Percentiles rank a stretch among this genome's conserved stretches.
Evolutionary conservation across 2,797 vertebrate genomes (phyloP).

Genomic region (Dendrocincla fuliginosa): DNA sequence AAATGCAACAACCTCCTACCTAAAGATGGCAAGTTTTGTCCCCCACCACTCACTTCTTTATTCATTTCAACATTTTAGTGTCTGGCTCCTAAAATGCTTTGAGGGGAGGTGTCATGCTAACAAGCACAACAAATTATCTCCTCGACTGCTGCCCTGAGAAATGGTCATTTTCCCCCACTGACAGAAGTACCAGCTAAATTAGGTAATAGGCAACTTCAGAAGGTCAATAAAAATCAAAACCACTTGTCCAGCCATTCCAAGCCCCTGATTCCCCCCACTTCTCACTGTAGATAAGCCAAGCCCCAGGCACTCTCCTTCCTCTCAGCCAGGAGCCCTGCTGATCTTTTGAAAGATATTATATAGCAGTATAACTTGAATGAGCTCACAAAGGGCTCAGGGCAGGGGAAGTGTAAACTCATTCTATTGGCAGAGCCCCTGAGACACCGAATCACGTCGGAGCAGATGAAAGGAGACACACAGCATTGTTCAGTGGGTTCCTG

Average conservation of each 20-base stretch:
- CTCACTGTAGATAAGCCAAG: not conserved
- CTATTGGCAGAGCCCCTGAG: not conserved
- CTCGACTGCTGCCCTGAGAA: not conserved
- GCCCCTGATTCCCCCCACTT: not conserved
- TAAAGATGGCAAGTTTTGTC: not conserved
- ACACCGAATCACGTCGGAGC: not conserved
- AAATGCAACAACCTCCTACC: not conserved
- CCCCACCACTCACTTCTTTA: not conserved
- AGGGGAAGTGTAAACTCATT: not conserved
- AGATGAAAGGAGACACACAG: not conserved
- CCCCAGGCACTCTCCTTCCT: not conserved
- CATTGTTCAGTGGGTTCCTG: not conserved
- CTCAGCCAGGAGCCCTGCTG: not conserved
- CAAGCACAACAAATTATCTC: not conserved
- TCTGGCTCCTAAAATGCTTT: not conserved
- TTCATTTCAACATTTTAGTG: not conserved
- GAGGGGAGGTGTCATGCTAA: not conserved
- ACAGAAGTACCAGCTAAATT: not conserved
- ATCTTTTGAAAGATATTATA: not conserved
- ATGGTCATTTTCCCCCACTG: not conserved
- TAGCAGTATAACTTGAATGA: not conserved
- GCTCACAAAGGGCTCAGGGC: not conserved
- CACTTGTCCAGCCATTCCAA: not conserved
- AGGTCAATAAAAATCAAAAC: not conserved
- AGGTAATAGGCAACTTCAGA: not conserved